Base-by-base conservation (phyloP, 1,140 invertebrate species). In the Sitodiplosis mosellana region DNA sequence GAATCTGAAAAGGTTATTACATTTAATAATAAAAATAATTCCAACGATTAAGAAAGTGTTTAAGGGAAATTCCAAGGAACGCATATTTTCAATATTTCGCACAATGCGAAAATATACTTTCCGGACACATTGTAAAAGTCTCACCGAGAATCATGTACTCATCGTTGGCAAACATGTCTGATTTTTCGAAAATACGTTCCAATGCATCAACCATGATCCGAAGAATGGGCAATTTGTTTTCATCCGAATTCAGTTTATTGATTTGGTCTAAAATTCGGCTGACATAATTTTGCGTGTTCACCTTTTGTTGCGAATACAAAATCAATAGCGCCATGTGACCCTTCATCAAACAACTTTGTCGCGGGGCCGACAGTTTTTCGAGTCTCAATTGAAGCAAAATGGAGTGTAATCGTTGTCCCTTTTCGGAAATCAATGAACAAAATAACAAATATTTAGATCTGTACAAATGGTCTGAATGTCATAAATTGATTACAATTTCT, bases 311-410 rank as follows among this genome's bases (percentile, higher is more conserved):
- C 0, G 54, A 54, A 21, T 58, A 61, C 15, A 64, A 42, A 5
- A 64, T 52, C 0, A 62, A 45, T 21, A 64, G 2, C 0, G 60
- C 60, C 54, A 63, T 58, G 36, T 64, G 61, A 0, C 61, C 62
- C 47, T 62, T 64, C 48, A 56, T 55, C 7, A 57, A 50, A 17
- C 56, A 43, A n/a, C 49, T 17, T 10, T 60, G 57, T 1, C 56
- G 54, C 5, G 48, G 49, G 6, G 53, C 48, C 2, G 52, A 47
- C 19, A 64, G 36, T 48, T 64, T 64, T 2, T 64, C 61, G 1
- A 61, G 47, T 2, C 50, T 48, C 36, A 64, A 38, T 5, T 55
- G 56, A 2, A 64, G 51, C 20, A 64, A 46, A 54, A 59, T 59
- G 6, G 59, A 57, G 1, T 57, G 49, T 22, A 64, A 33, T 46